Percentiles rank a stretch among this genome's conserved stretches.
phyloP scores from a whole-genome alignment of 2,113 vertebrate species.

The Alosa alosa region DNA sequence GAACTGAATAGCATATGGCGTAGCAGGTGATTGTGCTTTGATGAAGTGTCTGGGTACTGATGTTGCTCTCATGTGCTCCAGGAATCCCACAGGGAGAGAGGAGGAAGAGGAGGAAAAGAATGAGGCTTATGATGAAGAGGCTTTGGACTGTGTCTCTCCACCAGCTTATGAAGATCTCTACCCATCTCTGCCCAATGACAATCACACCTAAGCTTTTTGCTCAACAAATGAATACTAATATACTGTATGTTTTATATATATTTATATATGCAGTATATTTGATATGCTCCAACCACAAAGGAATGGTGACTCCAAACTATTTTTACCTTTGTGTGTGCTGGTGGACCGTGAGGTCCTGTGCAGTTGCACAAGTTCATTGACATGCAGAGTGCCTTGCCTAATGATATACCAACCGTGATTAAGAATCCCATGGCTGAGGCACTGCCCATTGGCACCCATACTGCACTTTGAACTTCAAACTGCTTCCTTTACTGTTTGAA shows the following conservation, averaged over 20 bases:
- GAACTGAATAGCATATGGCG: not conserved
- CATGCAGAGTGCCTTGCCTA: not conserved
- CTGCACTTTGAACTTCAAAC: not conserved
- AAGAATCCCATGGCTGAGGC: not conserved
- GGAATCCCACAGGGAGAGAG: not conserved
- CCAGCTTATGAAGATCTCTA: conserved; percentile 60
- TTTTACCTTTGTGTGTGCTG: not conserved
- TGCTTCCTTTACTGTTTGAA: not conserved
- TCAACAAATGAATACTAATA: not conserved
- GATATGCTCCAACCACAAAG: not conserved
- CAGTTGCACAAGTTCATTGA: too few species aligned
- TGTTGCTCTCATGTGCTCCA: not conserved
- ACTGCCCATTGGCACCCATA: not conserved
- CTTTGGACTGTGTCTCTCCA: conserved; percentile 40
- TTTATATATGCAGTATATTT: not conserved
- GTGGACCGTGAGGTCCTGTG: too few species aligned
- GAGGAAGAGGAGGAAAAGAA: not conserved
- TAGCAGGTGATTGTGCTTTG: not conserved
- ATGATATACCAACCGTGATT: not conserved
- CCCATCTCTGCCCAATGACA: conserved; percentile 20
- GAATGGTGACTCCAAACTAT: not conserved
- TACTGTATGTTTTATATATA: not conserved
- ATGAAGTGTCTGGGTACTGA: not conserved
- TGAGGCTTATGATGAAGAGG: not conserved
- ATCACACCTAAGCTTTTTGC: not conserved